Evolutionary conservation across 1,140 invertebrate genomes (phyloP).

Genomic region (Bombus turneri): DNA sequence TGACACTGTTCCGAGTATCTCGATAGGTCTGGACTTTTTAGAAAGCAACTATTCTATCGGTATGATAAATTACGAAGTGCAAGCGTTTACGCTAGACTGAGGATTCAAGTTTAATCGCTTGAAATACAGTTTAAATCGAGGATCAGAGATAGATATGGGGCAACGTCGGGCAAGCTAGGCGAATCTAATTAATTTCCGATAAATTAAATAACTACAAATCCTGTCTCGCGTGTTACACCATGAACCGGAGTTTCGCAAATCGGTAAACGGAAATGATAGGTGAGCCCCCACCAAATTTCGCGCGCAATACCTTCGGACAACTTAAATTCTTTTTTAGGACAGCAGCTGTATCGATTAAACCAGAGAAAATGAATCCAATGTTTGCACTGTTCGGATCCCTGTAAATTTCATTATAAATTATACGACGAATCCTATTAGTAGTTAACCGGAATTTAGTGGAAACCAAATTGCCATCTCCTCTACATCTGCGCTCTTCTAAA

Average conservation of each 20-base stretch:
- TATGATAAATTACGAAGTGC: background rate
- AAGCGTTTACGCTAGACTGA: background rate
- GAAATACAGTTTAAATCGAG: conserved; percentile 35
- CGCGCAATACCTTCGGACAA: background rate
- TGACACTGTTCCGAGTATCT: background rate
- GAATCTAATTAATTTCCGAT: conserved; percentile 47
- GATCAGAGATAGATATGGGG: background rate
- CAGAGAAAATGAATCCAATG: background rate
- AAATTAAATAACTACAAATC: conserved; percentile 48
- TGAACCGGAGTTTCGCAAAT: background rate
- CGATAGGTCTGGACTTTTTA: background rate
- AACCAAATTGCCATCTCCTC: background rate
- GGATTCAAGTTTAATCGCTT: conserved; percentile 44
- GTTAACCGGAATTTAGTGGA: background rate
- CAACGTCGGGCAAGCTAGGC: conserved; percentile 1
- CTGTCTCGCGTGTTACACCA: background rate
- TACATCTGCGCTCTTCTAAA: background rate
- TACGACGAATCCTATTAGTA: background rate
- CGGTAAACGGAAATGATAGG: conserved; percentile 15
- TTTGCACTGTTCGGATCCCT: background rate
- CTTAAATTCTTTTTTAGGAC: conserved; percentile 3
- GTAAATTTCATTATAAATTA: conserved; percentile 6
- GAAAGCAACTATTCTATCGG: background rate
- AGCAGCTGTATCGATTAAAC: background rate
- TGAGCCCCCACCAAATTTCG: background rate